phyloP scores from a whole-genome alignment of 1,140 invertebrate species.

The Heliothis subflexa region DNA sequence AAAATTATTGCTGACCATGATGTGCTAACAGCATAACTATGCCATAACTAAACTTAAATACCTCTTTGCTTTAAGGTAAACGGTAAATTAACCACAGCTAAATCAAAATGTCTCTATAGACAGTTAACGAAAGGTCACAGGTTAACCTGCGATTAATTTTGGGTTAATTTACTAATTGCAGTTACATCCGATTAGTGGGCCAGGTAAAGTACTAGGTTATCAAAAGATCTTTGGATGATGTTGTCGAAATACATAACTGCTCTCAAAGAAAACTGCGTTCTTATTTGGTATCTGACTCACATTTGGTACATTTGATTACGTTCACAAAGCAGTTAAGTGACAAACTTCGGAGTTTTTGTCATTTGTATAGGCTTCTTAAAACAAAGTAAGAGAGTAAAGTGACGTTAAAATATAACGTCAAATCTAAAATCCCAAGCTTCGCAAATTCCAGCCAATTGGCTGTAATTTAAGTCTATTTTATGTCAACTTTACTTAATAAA shows the following conservation, averaged over 20 bases:
- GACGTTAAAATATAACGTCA: too few relatives aligned
- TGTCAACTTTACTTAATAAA: too few relatives aligned
- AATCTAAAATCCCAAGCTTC: too few relatives aligned
- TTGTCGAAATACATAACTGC: background rate
- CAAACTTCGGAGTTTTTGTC: too few relatives aligned
- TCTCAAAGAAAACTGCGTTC: background rate
- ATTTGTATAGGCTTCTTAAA: too few relatives aligned
- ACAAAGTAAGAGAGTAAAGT: too few relatives aligned
- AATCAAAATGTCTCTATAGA: conserved; percentile 9
- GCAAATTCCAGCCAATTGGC: too few relatives aligned
- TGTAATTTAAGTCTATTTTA: too few relatives aligned
- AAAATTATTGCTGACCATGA: too few relatives aligned
- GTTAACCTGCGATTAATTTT: conserved; percentile 18
- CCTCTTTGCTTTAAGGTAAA: background rate
- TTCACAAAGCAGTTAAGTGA: too few relatives aligned
- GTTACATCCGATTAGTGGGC: conserved; percentile 4
- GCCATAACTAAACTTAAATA: background rate
- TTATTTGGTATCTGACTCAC: background rate
- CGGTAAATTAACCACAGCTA: background rate
- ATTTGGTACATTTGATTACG: background rate
- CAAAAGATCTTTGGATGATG: background rate
- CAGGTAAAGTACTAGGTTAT: background rate
- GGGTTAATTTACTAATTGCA: conserved; percentile 2
- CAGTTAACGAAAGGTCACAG: conserved; percentile 27
- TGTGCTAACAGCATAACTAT: background rate